Base-by-base conservation (phyloP, 2,113 vertebrate genomes). In the Brachyistius frenatus region DNA sequence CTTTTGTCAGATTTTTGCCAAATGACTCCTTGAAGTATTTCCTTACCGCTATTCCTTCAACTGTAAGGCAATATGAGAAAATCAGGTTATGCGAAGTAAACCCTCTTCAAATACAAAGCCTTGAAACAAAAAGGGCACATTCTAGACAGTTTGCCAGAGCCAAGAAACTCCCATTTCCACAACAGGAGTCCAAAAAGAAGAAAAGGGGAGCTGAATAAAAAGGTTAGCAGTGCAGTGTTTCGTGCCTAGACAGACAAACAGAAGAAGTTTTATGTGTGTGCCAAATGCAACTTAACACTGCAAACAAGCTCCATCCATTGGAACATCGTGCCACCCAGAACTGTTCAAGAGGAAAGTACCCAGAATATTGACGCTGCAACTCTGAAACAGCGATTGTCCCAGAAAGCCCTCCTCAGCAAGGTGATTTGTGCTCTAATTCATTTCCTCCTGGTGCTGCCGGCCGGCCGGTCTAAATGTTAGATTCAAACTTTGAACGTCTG, bases 281-380 rank as follows among this genome's bases (percentile, higher is more conserved):
- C 92, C 93, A 93, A 87, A 92, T 86, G 92, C 87, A 87, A 87
- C 91, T 91, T 89, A 93, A 92, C 88, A 90, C 83, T 77, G 78
- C 90, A 92, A 93, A 93, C 87, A 90, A 91, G 80, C 73, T 81
- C 74, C 44, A 79, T 80, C 86, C 87, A 84, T 58, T 85, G 79
- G 86, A 90, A 86, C 87, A 81, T 90, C 88, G 86, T 83, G 80
- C 87, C 80, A 85, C 85, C 86, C 64, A 70, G 83, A 80, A 86
- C 57, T 44, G 64, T 71, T 83, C 32, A 58, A 23, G 61, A 66
- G 80, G 69, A 77, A 81, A 80, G 71, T 44, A 81, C 74, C 66
- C 46, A 81, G 82, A 76, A 62, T 71, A 61, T 37, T 60, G 76
- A 83, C 63, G 49, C 73, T 23, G 9, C 63, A 50, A 63, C 67